Evolutionary conservation across 2,113 vertebrate species (phyloP), one percentile per base, ranked within the genome.

Genomic region (Corydoras sp.): DNA sequence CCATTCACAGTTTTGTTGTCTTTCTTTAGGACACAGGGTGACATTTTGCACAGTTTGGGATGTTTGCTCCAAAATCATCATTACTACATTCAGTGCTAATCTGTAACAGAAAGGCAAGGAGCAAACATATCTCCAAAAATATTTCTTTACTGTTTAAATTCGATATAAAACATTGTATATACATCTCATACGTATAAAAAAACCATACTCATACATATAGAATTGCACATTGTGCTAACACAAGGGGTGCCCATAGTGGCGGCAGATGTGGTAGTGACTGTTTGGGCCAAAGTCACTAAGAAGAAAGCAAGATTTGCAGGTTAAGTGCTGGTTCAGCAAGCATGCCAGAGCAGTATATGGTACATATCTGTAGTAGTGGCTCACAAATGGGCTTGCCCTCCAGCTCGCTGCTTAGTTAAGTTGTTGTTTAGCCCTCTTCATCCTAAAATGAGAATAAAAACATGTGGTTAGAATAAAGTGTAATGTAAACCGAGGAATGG

Each of bases 271-370:
- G 49, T 55, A 73, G 18, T 67, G 75, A 69, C 13, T 71, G 67
- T 65, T 53, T 35, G 31, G 68, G 65, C 78, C 70, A 75, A 32
- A 64, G 62, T 83, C 62, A 74, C 74, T 78, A 76, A 81, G 60
- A 48, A 59, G 4, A 74, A 77, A 73, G 79, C 65, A 8, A 67
- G 69, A 75, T 79, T 83, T 84, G 76, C 73, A 24, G 74, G 75
- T 60, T 89, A 90, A 89, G 89, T 90, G 90, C 88, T 90, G 83
- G 69, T 77, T 78, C 77, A 81, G 74, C 73, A 77, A 76, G 83
- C 82, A 82, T 83, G 81, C 77, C 81, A 86, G 83, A 85, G 75
- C 79, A 80, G 78, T 68, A 80, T 64, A 74, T 54, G 75, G 77
- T 76, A 78, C 65, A 77, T 81, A 77, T 83, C 63, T 82, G 79